These are phyloP conservation scores for Sebastes taczanowskii DNA, from an alignment of 2,797 vertebrate genomes.

Conservation along the genomic window DNA sequence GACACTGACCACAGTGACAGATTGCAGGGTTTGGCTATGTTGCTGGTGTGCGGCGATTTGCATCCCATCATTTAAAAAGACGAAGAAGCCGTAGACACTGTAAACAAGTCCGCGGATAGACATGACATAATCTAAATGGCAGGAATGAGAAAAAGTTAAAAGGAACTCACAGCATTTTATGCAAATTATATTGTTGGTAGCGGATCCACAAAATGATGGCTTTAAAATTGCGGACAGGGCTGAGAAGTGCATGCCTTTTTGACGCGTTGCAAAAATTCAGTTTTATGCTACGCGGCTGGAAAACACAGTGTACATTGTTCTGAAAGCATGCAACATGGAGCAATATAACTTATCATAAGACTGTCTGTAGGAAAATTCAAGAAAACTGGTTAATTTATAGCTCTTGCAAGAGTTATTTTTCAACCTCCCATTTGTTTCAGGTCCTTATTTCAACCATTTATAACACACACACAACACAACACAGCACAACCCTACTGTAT, in stretches of 20 bases:
- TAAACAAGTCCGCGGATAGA: conserved; percentile 65
- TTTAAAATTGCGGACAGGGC: conserved; percentile 13
- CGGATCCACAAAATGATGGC: conserved; percentile 19
- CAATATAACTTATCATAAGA: background rate
- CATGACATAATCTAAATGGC: conserved; percentile 65
- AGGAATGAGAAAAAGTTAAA: conserved; percentile 26
- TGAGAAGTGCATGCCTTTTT: conserved; percentile 7
- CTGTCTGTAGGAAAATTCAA: background rate
- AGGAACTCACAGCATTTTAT: conserved; percentile 24
- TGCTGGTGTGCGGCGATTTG: conserved; percentile 58
- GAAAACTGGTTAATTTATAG: background rate
- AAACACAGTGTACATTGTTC: background rate
- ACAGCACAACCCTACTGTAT: conserved; percentile 16
- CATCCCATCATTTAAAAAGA: conserved; percentile 69
- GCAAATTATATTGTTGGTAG: conserved; percentile 18
- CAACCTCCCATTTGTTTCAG: background rate
- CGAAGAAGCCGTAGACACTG: conserved; percentile 47
- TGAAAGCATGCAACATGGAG: background rate
- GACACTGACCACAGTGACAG: conserved; percentile 70
- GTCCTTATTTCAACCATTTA: background rate
- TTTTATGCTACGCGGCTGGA: background rate
- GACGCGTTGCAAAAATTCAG: background rate
- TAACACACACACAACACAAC: too few relatives aligned
- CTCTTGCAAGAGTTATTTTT: background rate
- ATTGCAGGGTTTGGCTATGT: conserved; percentile 76